phyloP scores from a whole-genome alignment of 2,888 invertebrate genomes.

The Merodon equestris region DNA sequence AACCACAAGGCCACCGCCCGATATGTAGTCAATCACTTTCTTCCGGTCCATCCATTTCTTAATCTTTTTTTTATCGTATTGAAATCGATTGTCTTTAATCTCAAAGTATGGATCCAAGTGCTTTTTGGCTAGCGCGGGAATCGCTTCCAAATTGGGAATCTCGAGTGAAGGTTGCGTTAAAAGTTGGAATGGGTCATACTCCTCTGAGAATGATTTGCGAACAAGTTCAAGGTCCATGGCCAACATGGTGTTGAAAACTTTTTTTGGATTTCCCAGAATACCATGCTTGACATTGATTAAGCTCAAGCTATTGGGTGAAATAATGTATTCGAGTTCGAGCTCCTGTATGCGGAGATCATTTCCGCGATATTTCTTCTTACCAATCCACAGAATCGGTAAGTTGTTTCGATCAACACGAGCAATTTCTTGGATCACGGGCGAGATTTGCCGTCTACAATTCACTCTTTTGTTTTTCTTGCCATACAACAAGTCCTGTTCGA shows the following conservation, averaged over 20 bases:
- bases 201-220: slow-evolving; percentile 71
- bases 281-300: slow-evolving; percentile 75
- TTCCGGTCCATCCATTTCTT: slow-evolving; percentile 21
- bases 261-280: slow-evolving; percentile 76
- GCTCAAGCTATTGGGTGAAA: slow-evolving; percentile 74
- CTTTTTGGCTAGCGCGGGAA: too few relatives aligned
- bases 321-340: slow-evolving; percentile 75
- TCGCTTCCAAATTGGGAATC: slow-evolving; percentile 72
- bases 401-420: slow-evolving; percentile 71
- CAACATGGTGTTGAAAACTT: slow-evolving; percentile 75
- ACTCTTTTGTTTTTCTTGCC: slow-evolving; percentile 73
- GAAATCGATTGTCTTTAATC: slow-evolving; percentile 71
- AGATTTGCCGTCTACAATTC: slow-evolving; percentile 75
- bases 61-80: slow-evolving; percentile 47
- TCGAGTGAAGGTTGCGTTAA: slow-evolving; percentile 73
- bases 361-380: slow-evolving; percentile 76
- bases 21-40: slow-evolving; percentile 7
- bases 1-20: neutral
- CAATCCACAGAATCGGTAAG: slow-evolving; percentile 76
- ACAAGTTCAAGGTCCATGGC: slow-evolving; percentile 73
- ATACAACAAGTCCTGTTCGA: slow-evolving; percentile 74
- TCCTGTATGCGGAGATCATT: slow-evolving; percentile 74
- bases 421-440: slow-evolving; percentile 76
- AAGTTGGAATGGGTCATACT: slow-evolving; percentile 76
- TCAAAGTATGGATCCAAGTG: slow-evolving; percentile 72